Percentiles rank a stretch among this genome's conserved stretches.
These are phyloP conservation scores for Acanthococcus lagerstroemiae DNA, from an alignment of 2,888 invertebrate species.

Conservation along the genomic window DNA sequence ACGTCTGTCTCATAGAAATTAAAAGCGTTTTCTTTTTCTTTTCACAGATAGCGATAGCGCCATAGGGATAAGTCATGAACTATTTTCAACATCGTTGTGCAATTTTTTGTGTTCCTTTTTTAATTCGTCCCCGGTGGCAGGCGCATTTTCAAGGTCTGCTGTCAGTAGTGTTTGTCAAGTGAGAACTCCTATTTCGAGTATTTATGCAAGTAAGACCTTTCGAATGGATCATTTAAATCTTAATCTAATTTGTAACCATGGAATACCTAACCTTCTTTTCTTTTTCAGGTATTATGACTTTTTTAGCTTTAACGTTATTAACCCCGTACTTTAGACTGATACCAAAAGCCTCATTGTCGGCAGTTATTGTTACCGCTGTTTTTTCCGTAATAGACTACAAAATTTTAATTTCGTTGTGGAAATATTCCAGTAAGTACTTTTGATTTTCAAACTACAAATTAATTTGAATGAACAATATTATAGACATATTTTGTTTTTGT, in stretches of 20 bases:
- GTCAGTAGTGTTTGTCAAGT: slow-evolving; percentile 83
- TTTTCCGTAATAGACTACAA: slow-evolving; percentile 62
- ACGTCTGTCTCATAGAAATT: not conserved
- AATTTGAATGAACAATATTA: not conserved
- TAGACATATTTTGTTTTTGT: slow-evolving; percentile 35
- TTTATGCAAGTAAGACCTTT: slow-evolving; percentile 50
- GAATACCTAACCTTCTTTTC: slow-evolving; percentile 20
- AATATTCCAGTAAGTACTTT: slow-evolving; percentile 45
- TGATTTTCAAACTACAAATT: not conserved
- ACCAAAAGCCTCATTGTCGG: slow-evolving; percentile 71
- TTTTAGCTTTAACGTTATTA: slow-evolving; percentile 70
- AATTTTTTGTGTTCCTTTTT: slow-evolving; percentile 75
- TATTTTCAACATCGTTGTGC: slow-evolving; percentile 71
- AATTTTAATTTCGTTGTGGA: slow-evolving; percentile 48
- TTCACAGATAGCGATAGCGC: slow-evolving; percentile 45
- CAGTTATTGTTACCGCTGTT: slow-evolving; percentile 83
- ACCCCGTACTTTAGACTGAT: slow-evolving; percentile 82
- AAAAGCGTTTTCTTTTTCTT: not conserved
- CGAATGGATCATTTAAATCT: not conserved
- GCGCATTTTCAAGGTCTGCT: slow-evolving; percentile 80
- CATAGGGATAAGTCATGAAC: slow-evolving; percentile 83
- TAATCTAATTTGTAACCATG: not conserved
- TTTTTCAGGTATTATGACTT: slow-evolving; percentile 59
- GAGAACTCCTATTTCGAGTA: slow-evolving; percentile 68
- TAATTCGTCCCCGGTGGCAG: slow-evolving; percentile 77